A percentile compares a stretch with the other conserved stretches of the same genome.
Conservation (phyloP, 2,797 vertebrate genomes). For the Helicolenus hilgendorfi region DNA sequence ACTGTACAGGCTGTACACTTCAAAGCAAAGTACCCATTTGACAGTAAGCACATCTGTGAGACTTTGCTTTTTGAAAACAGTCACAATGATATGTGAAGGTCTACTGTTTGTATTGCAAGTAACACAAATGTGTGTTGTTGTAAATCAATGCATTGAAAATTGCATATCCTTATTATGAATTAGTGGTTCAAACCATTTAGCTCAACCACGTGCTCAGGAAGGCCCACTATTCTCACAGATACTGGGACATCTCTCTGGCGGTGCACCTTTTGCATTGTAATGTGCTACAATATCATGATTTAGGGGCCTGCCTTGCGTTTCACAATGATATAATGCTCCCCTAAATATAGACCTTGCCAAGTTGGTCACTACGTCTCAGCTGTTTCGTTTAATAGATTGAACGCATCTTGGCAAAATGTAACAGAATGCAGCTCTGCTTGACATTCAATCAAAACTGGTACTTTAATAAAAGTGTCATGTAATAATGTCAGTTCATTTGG, state of each 20-base stretch:
- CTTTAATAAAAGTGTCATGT: too few relatives aligned
- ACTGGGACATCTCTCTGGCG: slow-evolving; percentile 7
- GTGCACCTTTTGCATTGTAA: slow-evolving; percentile 3
- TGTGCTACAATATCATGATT: slow-evolving; percentile 18
- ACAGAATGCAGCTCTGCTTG: not conserved
- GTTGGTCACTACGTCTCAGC: slow-evolving; percentile 19
- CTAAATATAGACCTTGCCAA: slow-evolving; percentile 21
- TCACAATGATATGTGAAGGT: not conserved
- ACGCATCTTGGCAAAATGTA: slow-evolving; percentile 14
- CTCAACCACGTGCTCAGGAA: slow-evolving; percentile 36
- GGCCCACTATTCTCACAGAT: slow-evolving; percentile 17
- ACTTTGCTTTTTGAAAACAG: slow-evolving; percentile 11
- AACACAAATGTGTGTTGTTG: not conserved
- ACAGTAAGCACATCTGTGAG: not conserved
- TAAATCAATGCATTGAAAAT: not conserved
- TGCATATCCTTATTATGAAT: not conserved
- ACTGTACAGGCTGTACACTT: not conserved
- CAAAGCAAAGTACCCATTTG: too few relatives aligned
- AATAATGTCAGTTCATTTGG: not conserved
- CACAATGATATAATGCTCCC: slow-evolving; percentile 10
- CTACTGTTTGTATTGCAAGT: not conserved
- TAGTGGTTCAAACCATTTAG: slow-evolving; percentile 37
- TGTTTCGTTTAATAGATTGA: slow-evolving; percentile 42
- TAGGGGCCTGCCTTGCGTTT: slow-evolving; percentile 4
- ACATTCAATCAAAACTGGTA: slow-evolving; percentile 5